A percentile compares a stretch with the other conserved stretches of the same genome.
These are phyloP conservation scores for Hemiprocne comata DNA, from an alignment of 2,113 vertebrate genomes.

Conservation along the genomic window DNA sequence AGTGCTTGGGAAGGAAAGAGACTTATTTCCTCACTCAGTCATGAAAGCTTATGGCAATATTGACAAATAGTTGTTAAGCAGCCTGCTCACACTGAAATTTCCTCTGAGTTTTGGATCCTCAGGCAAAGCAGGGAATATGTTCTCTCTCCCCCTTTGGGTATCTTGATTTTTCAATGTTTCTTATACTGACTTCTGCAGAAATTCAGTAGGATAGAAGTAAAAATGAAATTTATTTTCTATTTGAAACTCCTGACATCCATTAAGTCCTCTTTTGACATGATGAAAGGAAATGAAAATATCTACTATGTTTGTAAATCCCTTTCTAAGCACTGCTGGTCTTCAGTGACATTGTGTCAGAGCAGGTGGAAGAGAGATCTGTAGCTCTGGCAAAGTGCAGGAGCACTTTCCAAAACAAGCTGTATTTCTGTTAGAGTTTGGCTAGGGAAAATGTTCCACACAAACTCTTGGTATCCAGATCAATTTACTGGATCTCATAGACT, in stretches of 20 bases:
- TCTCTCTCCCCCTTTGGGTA: not conserved
- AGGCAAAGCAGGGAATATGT: not conserved
- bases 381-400: not conserved
- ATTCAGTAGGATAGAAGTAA: not conserved
- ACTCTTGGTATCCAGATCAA: not conserved
- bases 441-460: not conserved
- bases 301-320: not conserved
- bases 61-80: not conserved
- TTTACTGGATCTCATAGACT: too few species aligned
- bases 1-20: not conserved
- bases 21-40: not conserved
- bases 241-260: not conserved
- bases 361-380: not conserved
- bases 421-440: not conserved
- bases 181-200: not conserved
- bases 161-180: not conserved
- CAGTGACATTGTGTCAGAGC: not conserved
- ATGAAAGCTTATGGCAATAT: not conserved
- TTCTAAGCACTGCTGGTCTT: not conserved
- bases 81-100: not conserved
- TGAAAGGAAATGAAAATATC: not conserved
- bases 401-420: not conserved
- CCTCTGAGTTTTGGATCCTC: not conserved
- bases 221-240: not conserved
- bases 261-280: not conserved